phyloP scores from a whole-genome alignment of 2,888 invertebrate species.

The Plagodis dolabraria region DNA sequence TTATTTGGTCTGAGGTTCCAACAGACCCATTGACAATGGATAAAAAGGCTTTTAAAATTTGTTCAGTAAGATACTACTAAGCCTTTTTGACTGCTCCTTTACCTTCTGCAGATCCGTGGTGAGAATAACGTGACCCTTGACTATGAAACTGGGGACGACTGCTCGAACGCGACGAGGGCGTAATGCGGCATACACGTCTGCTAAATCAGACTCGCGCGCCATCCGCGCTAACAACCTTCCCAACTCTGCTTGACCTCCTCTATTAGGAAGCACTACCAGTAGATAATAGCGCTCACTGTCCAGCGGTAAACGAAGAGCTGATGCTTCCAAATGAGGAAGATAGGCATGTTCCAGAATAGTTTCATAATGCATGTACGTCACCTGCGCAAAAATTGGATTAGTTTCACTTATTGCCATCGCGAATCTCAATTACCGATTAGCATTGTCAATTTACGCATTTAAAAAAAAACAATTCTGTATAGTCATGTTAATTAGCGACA shows the following conservation, averaged over 20 bases:
- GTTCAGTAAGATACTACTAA: too few relatives aligned
- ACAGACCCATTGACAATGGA: too few relatives aligned
- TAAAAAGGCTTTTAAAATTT: too few relatives aligned
- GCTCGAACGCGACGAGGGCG: constrained; percentile 90
- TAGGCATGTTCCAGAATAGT: constrained; percentile 91
- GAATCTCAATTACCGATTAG: constrained; percentile 33
- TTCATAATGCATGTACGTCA: constrained; percentile 90
- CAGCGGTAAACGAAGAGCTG: constrained; percentile 90
- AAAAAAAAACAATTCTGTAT: constrained; percentile 15
- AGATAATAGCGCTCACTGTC: constrained; percentile 92
- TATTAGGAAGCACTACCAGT: constrained; percentile 88
- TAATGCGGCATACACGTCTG: constrained; percentile 88
- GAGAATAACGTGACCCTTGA: constrained; percentile 91
- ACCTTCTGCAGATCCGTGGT: constrained; percentile 94
- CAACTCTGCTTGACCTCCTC: constrained; percentile 85
- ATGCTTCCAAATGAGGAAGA: constrained; percentile 88
- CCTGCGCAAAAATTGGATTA: constrained; percentile 61
- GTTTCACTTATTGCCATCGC: constrained; percentile 34
- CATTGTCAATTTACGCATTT: constrained; percentile 33
- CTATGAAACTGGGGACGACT: constrained; percentile 91
- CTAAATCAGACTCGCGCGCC: constrained; percentile 85
- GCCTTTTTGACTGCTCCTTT: constrained; percentile 44
- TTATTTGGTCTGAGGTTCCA: too few relatives aligned
- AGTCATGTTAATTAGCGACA: constrained; percentile 24
- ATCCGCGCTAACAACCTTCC: constrained; percentile 87